Evolutionary conservation across 2,797 vertebrate genomes (phyloP), one percentile per base, ranked within the genome.

Genomic region (Rousettus madagascariensis): DNA sequence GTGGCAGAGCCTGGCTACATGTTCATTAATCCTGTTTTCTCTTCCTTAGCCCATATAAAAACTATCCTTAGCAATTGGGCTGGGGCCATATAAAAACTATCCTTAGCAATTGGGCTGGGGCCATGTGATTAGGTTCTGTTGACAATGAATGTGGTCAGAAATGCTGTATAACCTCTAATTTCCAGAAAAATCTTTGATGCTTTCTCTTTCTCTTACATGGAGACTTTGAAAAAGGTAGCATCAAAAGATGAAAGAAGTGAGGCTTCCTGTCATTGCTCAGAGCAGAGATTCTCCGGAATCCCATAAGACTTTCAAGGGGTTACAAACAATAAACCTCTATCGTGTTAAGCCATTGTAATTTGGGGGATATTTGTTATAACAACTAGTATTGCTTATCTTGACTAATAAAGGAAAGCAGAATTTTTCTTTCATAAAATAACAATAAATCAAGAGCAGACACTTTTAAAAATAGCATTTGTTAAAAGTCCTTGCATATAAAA

Each of bases 391-490:
- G 43, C 19, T 22, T 75, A 75, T 78, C 3, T 33, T 66, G 33
- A 75, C 30, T 89, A 53, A 72, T 30, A 66, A 51, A 61, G 16
- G 17, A 91, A 82, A n/a, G 30, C 3, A 79, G 17, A 68, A 55
- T 19, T 75, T 94, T 91, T 36, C 16, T 93, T 94, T 91, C 6
- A 63, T 57, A 75, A 49, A 7, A 19, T 74, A 78, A 78, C 26
- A 72, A 84, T n/a, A 93, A 38, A 51, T 49, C n/a, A 71, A 90
- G 59, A 86, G 19, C 13, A 78, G 26, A 94, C 17, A 77, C 24
- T 43, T 92, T 87, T 89, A 51, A 86, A 88, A 87, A 87, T 6
- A 74, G 6, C 20, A 79, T 74, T 82, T 89, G 41, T 59, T 84
- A 79, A 89, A 93, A 30, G 3, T 13, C 9, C 63, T 92, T 43